These are phyloP conservation scores for Euwallacea fornicatus DNA, from an alignment of 1,140 invertebrate species.

Conservation along the genomic window DNA sequence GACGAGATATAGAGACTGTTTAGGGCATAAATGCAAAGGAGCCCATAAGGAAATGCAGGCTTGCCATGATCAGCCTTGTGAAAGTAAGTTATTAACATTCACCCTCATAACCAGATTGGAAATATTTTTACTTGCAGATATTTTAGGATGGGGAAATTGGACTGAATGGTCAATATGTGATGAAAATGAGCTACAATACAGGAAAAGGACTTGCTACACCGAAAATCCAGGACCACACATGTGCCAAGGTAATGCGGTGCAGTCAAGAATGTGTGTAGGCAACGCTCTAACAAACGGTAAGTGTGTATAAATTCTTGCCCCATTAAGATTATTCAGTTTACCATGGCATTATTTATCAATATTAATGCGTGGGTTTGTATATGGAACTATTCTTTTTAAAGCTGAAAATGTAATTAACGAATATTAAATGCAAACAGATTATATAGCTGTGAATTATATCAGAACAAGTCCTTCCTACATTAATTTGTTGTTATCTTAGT, in stretches of 20 bases:
- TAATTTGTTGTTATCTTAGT: neutral
- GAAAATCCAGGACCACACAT: slow-evolving; percentile 57
- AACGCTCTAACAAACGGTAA: slow-evolving; percentile 51
- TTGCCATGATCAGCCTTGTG: slow-evolving; percentile 65
- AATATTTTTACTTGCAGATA: slow-evolving; percentile 52
- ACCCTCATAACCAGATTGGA: neutral
- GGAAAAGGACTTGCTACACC: slow-evolving; percentile 63
- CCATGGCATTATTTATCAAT: slow-evolving; percentile 8
- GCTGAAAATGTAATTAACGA: neutral
- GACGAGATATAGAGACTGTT: slow-evolving; percentile 62
- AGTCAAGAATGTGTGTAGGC: slow-evolving; percentile 64
- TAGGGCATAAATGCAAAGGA: slow-evolving; percentile 60
- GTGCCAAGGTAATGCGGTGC: slow-evolving; percentile 66
- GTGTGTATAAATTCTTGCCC: slow-evolving; percentile 10
- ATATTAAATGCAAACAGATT: neutral
- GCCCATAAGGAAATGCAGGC: slow-evolving; percentile 58
- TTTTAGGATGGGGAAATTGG: slow-evolving; percentile 66
- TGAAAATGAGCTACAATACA: slow-evolving; percentile 63
- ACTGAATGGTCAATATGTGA: slow-evolving; percentile 71
- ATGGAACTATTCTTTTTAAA: slow-evolving; percentile 3
- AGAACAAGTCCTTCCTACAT: neutral
- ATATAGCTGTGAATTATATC: neutral
- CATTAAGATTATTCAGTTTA: slow-evolving; percentile 29
- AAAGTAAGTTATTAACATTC: slow-evolving; percentile 53
- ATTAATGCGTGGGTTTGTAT: neutral